A percentile compares a stretch with the other conserved stretches of the same genome.
These are phyloP conservation scores for Asteroscopus sphinx DNA, from an alignment of 2,888 invertebrate genomes.

Conservation along the genomic window DNA sequence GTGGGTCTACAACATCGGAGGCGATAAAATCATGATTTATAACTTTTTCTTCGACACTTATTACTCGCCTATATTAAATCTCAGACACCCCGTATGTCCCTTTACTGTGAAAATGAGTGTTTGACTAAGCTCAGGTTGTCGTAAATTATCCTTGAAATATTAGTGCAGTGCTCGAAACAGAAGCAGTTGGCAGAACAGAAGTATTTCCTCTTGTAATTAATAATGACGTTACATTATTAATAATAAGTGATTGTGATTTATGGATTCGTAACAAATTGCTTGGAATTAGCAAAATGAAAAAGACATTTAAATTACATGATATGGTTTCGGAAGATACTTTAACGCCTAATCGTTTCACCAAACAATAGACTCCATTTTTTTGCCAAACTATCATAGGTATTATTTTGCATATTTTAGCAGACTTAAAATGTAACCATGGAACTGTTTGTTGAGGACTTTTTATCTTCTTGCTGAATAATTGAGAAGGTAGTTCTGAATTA, in stretches of 20 bases:
- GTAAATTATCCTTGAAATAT: slow-evolving; percentile 47
- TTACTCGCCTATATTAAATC: slow-evolving; percentile 12
- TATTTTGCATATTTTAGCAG: too few relatives aligned
- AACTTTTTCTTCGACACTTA: slow-evolving; percentile 1
- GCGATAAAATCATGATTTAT: slow-evolving; percentile 15
- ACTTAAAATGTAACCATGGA: too few relatives aligned
- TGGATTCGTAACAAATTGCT: slow-evolving; percentile 12
- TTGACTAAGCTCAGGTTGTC: slow-evolving; percentile 20
- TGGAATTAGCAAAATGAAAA: slow-evolving; percentile 2
- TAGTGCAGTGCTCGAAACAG: slow-evolving; percentile 18
- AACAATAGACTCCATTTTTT: too few relatives aligned
- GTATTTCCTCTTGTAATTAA: slow-evolving; percentile 11
- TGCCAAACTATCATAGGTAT: too few relatives aligned
- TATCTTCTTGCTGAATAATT: background rate
- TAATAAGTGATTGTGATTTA: slow-evolving; percentile 15
- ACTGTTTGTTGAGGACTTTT: too few relatives aligned
- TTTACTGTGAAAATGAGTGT: slow-evolving; percentile 20
- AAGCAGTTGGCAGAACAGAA: slow-evolving; percentile 13
- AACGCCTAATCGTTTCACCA: too few relatives aligned
- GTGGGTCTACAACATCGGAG: slow-evolving; percentile 1
- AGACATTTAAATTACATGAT: too few relatives aligned
- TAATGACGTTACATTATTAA: slow-evolving; percentile 28
- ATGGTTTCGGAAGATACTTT: too few relatives aligned
- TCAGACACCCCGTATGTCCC: slow-evolving; percentile 11
- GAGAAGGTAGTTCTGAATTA: slow-evolving; percentile 13